Evolutionary conservation across 2,888 invertebrate genomes (phyloP).

Genomic region (Nasonovia ribisnigri): DNA sequence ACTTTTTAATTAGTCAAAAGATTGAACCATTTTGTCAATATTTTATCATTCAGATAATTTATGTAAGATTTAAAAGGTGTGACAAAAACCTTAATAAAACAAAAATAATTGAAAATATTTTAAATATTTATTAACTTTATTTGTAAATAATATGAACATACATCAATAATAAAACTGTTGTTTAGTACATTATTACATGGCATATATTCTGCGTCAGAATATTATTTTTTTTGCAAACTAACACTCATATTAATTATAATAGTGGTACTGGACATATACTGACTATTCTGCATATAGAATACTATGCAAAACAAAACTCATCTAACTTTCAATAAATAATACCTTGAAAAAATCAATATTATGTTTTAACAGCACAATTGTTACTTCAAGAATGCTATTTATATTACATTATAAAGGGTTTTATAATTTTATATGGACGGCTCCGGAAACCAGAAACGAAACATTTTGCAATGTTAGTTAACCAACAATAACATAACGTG

Average conservation of each 20-base stretch:
- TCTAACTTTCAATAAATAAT: background rate
- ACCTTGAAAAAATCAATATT: background rate
- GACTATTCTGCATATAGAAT: too few relatives aligned
- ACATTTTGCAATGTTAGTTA: background rate
- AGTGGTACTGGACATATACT: background rate
- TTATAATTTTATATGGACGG: background rate
- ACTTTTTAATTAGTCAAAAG: slow-evolving; percentile 38
- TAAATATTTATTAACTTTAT: background rate
- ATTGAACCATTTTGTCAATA: background rate
- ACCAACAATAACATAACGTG: background rate
- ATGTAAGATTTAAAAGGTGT: background rate
- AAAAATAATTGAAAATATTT: background rate
- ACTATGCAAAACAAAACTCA: background rate
- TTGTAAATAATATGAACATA: background rate
- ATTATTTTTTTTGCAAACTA: background rate
- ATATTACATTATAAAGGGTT: background rate
- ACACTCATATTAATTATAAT: background rate
- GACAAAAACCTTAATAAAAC: background rate
- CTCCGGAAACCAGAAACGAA: background rate
- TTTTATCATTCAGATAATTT: background rate
- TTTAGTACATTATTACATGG: background rate
- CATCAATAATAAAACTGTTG: background rate
- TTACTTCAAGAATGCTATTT: background rate
- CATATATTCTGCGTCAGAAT: background rate
- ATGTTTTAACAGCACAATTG: background rate